Conservation (phyloP, 2,888 invertebrate species). For the Drosophila birchii region DNA sequence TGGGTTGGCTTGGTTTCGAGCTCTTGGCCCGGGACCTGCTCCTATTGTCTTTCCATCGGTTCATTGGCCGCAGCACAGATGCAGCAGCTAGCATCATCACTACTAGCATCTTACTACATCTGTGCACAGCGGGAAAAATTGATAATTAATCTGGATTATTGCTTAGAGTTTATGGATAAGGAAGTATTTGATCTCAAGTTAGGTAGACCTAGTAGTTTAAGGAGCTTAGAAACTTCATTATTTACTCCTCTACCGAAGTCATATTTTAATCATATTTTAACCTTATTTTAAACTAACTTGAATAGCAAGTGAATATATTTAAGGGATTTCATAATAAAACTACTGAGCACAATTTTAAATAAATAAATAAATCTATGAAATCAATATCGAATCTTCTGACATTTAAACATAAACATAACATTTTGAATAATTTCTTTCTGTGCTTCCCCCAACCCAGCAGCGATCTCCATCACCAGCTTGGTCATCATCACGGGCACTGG, state of each 20-base stretch:
- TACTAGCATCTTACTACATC: conserved; percentile 35
- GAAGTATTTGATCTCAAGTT: neutral
- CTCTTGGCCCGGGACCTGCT: conserved; percentile 38
- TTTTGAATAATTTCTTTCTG: neutral
- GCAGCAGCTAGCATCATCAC: conserved; percentile 34
- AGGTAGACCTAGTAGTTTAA: too few species aligned
- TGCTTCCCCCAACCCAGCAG: conserved; percentile 10
- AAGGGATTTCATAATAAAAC: too few species aligned
- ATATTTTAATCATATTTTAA: too few species aligned
- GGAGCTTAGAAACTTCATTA: too few species aligned
- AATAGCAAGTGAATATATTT: too few species aligned
- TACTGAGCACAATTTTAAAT: too few species aligned
- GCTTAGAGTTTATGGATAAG: neutral
- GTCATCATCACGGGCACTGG: conserved; percentile 58
- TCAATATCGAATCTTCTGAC: too few species aligned
- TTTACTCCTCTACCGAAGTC: too few species aligned
- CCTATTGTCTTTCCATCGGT: conserved; percentile 75
- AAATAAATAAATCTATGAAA: too few species aligned
- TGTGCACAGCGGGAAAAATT: neutral
- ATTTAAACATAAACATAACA: too few species aligned
- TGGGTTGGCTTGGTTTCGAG: neutral
- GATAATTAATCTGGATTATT: neutral
- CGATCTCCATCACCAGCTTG: conserved; percentile 33
- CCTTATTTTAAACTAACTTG: too few species aligned
- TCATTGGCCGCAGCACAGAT: conserved; percentile 66